A percentile compares a stretch with the other conserved stretches of the same genome.
Evolutionary conservation across 2,797 vertebrate genomes (phyloP).

Genomic region (Buceros bicornis): DNA sequence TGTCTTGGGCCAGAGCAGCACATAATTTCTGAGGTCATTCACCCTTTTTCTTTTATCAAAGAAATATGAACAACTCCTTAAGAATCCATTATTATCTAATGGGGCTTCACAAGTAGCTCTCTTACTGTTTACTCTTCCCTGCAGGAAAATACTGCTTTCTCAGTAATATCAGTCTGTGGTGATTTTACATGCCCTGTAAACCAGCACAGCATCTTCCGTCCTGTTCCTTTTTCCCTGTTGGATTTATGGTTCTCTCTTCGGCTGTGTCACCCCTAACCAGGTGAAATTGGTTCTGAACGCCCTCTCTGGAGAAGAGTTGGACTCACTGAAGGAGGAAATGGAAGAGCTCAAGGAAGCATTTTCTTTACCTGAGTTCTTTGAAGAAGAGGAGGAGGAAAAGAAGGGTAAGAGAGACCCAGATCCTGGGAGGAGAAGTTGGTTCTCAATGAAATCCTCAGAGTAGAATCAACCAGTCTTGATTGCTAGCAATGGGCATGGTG

Average conservation of each 20-base stretch:
- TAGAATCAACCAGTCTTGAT: not conserved
- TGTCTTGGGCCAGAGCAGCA: not conserved
- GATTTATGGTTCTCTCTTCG: constrained; percentile 22
- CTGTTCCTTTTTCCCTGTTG: not conserved
- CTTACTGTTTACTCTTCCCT: not conserved
- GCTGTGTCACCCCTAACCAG: constrained; percentile 75
- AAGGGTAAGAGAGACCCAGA: constrained; percentile 80
- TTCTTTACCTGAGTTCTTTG: constrained; percentile 93
- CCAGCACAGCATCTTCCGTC: not conserved
- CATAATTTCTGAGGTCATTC: not conserved
- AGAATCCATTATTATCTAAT: not conserved
- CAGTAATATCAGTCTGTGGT: not conserved
- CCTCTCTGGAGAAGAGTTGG: constrained; percentile 88
- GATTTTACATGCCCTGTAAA: not conserved
- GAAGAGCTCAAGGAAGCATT: constrained; percentile 89
- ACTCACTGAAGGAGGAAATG: constrained; percentile 84
- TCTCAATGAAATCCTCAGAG: not conserved
- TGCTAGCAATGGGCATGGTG: not conserved
- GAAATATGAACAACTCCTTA: not conserved
- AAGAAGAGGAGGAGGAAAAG: constrained; percentile 91
- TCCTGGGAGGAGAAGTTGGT: not conserved
- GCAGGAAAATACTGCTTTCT: not conserved
- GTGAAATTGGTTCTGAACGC: constrained; percentile 90
- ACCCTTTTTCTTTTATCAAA: not conserved
- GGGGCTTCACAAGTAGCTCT: not conserved